Evolutionary conservation across 1,140 invertebrate genomes (phyloP).

Genomic region (Tachypleus tridentatus): DNA sequence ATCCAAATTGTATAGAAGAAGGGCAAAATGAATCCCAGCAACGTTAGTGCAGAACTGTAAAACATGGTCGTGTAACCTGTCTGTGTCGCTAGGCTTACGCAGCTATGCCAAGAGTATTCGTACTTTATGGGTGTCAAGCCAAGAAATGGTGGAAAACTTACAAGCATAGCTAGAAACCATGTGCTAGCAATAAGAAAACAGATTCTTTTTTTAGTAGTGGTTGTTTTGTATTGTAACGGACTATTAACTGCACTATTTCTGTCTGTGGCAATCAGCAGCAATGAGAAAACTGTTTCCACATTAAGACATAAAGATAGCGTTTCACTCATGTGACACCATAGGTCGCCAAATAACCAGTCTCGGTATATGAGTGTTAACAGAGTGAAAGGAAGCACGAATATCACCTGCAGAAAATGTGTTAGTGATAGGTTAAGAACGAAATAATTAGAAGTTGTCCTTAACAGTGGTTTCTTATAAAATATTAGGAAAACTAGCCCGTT

Average conservation of each 20-base stretch:
- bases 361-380: not conserved
- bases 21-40: conserved; percentile 9
- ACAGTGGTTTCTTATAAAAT: conserved; percentile 7
- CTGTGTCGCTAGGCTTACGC: too few species aligned
- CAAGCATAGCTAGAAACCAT: conserved; percentile 2
- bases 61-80: not conserved
- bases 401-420: conserved; percentile 13
- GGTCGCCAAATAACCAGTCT: not conserved
- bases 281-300: conserved; percentile 8
- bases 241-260: conserved; percentile 16
- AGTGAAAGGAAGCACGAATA: conserved; percentile 8
- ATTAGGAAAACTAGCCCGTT: conserved; percentile 13
- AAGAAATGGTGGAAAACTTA: not conserved
- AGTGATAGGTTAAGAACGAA: conserved; percentile 14
- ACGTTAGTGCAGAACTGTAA: not conserved
- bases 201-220: conserved; percentile 13
- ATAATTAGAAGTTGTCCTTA: conserved; percentile 15
- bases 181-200: conserved; percentile 5
- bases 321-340: conserved; percentile 2
- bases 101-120: too few species aligned
- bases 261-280: conserved; percentile 16
- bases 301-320: conserved; percentile 8
- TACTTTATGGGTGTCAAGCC: not conserved
- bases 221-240: conserved; percentile 15
- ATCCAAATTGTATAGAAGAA: conserved; percentile 7